Conservation (phyloP, 2,113 vertebrate genomes). For the Dolichotis patagonum region DNA sequence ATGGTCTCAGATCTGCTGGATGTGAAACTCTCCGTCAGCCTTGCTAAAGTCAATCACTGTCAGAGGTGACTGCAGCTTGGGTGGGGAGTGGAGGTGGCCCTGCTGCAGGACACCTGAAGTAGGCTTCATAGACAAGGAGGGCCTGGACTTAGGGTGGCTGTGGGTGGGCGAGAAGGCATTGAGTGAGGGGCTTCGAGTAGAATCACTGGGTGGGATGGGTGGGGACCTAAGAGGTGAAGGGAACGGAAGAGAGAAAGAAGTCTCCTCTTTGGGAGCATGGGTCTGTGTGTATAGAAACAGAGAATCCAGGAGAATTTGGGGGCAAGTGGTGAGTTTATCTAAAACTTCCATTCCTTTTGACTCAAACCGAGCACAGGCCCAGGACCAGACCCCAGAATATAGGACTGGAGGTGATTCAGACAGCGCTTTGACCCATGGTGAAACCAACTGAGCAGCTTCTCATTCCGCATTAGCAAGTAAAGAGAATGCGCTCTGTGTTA, state of each 20-base stretch:
- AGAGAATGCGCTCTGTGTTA: background rate
- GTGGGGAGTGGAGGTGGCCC: background rate
- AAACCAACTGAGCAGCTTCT: background rate
- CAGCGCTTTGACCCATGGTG: background rate
- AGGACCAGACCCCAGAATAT: background rate
- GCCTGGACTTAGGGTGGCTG: background rate
- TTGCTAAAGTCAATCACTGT: background rate
- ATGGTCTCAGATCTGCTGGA: background rate
- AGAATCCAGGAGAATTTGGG: background rate
- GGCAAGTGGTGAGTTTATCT: background rate
- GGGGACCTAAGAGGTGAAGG: background rate
- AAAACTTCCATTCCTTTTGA: background rate
- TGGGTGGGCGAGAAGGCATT: background rate
- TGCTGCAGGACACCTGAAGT: background rate
- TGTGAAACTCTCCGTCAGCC: background rate
- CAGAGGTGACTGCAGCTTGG: background rate
- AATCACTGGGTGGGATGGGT: background rate
- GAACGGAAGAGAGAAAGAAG: background rate
- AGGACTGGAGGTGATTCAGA: background rate
- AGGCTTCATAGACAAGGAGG: background rate
- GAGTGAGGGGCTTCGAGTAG: background rate
- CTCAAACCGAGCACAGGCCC: background rate
- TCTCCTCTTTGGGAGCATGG: background rate
- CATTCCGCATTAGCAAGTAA: background rate
- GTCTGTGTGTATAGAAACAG: background rate